These are phyloP conservation scores for Xenopus petersii DNA, from an alignment of 2,797 vertebrate genomes.

Conservation along the genomic window DNA sequence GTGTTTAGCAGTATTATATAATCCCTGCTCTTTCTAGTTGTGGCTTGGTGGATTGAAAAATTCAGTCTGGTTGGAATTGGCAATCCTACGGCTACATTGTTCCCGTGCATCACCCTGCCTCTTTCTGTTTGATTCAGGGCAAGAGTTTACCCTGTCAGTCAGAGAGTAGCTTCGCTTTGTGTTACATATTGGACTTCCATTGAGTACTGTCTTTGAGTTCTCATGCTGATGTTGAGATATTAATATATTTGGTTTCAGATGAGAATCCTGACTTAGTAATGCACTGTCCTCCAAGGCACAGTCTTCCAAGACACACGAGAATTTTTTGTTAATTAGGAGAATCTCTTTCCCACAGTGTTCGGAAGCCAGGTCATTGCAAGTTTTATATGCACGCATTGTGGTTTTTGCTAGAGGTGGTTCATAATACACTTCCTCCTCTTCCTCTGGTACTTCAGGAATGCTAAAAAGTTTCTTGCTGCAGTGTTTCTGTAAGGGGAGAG, in stretches of 20 bases:
- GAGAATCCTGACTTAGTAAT: slow-evolving; percentile 36
- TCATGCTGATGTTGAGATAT: slow-evolving; percentile 11
- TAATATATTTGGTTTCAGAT: slow-evolving; percentile 39
- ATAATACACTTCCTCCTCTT: slow-evolving; percentile 61
- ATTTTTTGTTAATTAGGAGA: slow-evolving; percentile 10
- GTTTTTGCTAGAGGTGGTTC: slow-evolving; percentile 14
- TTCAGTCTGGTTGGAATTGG: slow-evolving; percentile 57
- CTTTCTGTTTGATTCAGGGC: slow-evolving; percentile 53
- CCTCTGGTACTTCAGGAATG: slow-evolving; percentile 87
- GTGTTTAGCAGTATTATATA: slow-evolving; percentile 51
- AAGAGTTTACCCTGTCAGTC: slow-evolving; percentile 49
- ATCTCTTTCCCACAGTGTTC: not conserved
- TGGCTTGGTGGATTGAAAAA: slow-evolving; percentile 52
- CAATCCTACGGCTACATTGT: slow-evolving; percentile 63
- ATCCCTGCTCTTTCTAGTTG: slow-evolving; percentile 60
- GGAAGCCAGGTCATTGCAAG: not conserved
- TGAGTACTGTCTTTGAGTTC: slow-evolving; percentile 26
- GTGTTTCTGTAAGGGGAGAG: slow-evolving; percentile 76
- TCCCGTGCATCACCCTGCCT: slow-evolving; percentile 60
- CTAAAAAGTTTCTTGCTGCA: slow-evolving; percentile 84
- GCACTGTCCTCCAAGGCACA: not conserved
- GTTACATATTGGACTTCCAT: slow-evolving; percentile 26
- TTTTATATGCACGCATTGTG: not conserved
- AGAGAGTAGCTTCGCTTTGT: slow-evolving; percentile 54
- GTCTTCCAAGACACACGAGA: not conserved